Evolutionary conservation across 1,140 invertebrate genomes (phyloP).

Genomic region (Caerostris darwini): DNA sequence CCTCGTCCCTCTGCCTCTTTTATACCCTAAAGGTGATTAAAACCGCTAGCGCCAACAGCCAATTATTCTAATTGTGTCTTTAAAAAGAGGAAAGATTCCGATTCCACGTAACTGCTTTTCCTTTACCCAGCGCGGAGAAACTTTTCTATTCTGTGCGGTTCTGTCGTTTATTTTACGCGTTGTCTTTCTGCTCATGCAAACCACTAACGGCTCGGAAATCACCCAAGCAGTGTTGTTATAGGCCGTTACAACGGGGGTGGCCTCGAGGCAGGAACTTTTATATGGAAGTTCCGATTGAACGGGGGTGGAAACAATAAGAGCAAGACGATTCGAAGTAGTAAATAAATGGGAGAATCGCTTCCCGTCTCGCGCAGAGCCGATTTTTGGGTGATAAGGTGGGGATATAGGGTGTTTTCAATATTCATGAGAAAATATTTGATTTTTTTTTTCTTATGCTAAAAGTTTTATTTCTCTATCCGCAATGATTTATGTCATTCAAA

Average conservation of each 20-base stretch:
- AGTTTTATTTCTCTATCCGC: neutral
- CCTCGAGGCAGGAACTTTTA: constrained; percentile 51
- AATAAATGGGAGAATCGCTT: constrained; percentile 46
- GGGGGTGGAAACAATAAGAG: constrained; percentile 19
- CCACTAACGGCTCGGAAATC: constrained; percentile 14
- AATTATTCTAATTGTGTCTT: constrained; percentile 78
- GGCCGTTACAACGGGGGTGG: constrained; percentile 39
- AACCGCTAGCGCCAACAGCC: constrained; percentile 74
- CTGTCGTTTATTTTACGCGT: constrained; percentile 72
- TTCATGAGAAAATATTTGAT: neutral
- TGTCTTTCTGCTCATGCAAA: constrained; percentile 64
- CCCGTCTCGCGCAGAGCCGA: neutral
- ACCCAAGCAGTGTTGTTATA: constrained; percentile 9
- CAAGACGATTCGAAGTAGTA: neutral
- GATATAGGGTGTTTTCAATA: neutral
- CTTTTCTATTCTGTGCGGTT: constrained; percentile 59
- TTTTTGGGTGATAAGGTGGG: neutral
- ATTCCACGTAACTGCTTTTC: constrained; percentile 63
- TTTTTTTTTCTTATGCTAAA: neutral
- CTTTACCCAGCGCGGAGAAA: constrained; percentile 37
- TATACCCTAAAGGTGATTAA: constrained; percentile 77
- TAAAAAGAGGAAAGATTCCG: constrained; percentile 75
- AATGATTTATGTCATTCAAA: too few relatives aligned
- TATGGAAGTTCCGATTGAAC: constrained; percentile 25
- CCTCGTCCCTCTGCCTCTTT: constrained; percentile 33